Evolutionary conservation across 1,140 invertebrate genomes (phyloP), one percentile per base, ranked within the genome.

Genomic region (Polypedilum vanderplanki): DNA sequence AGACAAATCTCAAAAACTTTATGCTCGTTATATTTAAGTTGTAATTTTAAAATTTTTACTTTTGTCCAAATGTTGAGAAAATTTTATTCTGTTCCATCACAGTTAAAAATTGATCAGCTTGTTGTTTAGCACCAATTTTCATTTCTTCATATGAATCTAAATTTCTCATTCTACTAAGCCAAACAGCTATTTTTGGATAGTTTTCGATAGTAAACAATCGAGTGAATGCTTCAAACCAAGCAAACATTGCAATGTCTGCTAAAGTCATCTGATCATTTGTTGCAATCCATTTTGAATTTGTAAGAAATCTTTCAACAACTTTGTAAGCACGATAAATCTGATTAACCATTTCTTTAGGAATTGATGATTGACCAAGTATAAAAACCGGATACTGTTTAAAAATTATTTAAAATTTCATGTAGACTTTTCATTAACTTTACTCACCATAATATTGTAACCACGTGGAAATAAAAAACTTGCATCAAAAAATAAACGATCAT

Each of bases 401-500:
- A n/a, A n/a, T n/a, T n/a, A n/a, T n/a, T n/a, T n/a, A n/a, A n/a
- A n/a, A n/a, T n/a, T n/a, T n/a, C n/a, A n/a, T n/a, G n/a, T n/a
- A n/a, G n/a, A n/a, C n/a, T n/a, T n/a, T n/a, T n/a, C n/a, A 33
- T 33, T 33, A 33, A 33, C 24, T 33, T 33, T 33, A 33, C 24
- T 33, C 24, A 33, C 24, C 65, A 20, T 18, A 2, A 70, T 18
- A 78, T 78, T 18, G 77, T 78, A 20, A 80, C 65, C 65, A 79
- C 76, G 73, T 17, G 81, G 81, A 76, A 83, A 87, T 12, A 89
- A 79, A 40, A 86, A 80, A 22, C 87, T 86, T 73, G 84, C 85
- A 77, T 89, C 87, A 77, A 89, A 89, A 77, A 86, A 85, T 18
- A 89, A 77, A 74, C 85, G 81, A 41, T 85, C 83, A 76, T 89